Conservation (phyloP, 2,797 vertebrate genomes). For the Chelonia mydas region DNA sequence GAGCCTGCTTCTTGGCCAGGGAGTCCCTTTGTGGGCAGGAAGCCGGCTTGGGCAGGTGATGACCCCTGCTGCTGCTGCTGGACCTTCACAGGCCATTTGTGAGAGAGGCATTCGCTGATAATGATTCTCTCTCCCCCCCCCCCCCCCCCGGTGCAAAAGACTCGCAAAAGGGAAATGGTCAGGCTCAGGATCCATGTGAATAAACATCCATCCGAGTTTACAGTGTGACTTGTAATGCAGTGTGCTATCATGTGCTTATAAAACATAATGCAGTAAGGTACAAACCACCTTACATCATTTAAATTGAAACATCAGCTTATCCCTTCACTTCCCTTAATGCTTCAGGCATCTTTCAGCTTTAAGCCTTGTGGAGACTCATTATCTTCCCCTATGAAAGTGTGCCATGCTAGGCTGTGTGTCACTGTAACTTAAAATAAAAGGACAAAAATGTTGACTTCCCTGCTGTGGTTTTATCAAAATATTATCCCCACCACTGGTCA, state of each 20-base stretch:
- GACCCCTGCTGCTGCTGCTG: background rate
- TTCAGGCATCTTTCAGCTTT: conserved; percentile 23
- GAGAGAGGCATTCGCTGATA: background rate
- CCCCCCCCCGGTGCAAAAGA: background rate
- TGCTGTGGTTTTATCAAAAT: background rate
- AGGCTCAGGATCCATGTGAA: background rate
- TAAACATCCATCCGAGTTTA: background rate
- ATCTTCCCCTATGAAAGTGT: background rate
- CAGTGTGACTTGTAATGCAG: background rate
- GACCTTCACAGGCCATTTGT: background rate
- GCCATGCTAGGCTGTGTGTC: too few species aligned
- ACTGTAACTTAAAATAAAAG: background rate
- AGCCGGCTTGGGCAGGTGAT: conserved; percentile 11
- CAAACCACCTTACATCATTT: conserved; percentile 59
- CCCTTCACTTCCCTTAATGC: background rate
- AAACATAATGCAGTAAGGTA: conserved; percentile 57
- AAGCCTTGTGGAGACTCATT: background rate
- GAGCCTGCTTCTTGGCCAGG: background rate
- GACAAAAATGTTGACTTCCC: conserved; percentile 25
- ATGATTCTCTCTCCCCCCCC: background rate
- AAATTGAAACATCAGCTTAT: conserved; percentile 43
- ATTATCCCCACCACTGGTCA: background rate
- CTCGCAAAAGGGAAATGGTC: background rate
- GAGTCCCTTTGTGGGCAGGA: background rate
- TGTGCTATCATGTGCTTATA: background rate